Evolutionary conservation across 2,888 invertebrate genomes (phyloP).

Genomic region (Chrysotoxum bicinctum): DNA sequence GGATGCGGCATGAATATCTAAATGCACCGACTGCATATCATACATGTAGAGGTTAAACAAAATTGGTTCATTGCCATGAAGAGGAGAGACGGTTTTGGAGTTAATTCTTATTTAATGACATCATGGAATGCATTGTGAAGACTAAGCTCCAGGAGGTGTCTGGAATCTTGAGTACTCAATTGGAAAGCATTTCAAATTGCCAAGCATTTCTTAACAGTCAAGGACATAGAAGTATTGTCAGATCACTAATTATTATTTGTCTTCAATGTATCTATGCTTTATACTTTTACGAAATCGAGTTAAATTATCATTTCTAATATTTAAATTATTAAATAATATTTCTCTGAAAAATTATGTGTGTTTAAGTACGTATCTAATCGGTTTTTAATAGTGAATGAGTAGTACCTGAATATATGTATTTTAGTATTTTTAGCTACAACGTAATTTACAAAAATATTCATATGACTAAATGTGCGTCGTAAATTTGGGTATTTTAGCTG

Average conservation of each 20-base stretch:
- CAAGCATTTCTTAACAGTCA: neutral
- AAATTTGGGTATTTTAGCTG: too few relatives aligned
- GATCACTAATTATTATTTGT: neutral
- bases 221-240: neutral
- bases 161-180: neutral
- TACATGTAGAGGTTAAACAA: neutral
- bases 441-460: neutral
- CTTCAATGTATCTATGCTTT: neutral
- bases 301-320: too few relatives aligned
- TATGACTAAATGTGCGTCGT: too few relatives aligned
- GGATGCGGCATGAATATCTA: neutral
- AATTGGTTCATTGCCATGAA: slow-evolving; percentile 29
- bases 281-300: neutral
- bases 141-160: slow-evolving; percentile 26
- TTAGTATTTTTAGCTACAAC: neutral
- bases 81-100: neutral
- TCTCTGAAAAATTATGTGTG: too few relatives aligned
- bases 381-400: neutral
- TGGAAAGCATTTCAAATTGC: neutral
- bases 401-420: neutral
- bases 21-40: neutral
- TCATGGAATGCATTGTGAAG: slow-evolving; percentile 13
- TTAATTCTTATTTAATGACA: slow-evolving; percentile 11
- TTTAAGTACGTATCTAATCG: too few relatives aligned
- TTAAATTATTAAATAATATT: too few relatives aligned